Evolutionary conservation across 2,888 invertebrate species (phyloP).

Genomic region (Lasiommata megera): DNA sequence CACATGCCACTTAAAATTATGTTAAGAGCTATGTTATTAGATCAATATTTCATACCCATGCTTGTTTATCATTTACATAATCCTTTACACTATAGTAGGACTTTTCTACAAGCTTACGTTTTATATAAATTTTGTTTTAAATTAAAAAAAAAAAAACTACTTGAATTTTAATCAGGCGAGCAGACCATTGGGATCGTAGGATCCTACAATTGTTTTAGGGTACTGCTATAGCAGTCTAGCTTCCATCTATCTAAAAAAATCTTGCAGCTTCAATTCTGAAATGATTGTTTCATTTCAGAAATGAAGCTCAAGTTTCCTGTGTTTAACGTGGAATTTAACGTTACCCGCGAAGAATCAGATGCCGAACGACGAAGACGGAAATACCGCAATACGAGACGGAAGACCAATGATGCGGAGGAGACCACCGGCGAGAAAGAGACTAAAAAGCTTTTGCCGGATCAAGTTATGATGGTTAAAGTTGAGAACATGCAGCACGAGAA

Average conservation of each 20-base stretch:
- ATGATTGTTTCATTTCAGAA: constrained; percentile 67
- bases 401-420: constrained; percentile 27
- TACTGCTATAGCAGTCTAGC: background rate
- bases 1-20: no score
- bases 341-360: constrained; percentile 89
- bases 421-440: constrained; percentile 39
- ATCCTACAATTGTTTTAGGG: no score
- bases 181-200: no score
- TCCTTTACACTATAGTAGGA: no score
- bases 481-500: constrained; percentile 95
- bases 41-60: no score
- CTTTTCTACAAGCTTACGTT: no score
- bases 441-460: constrained; percentile 52
- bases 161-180: no score
- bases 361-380: constrained; percentile 79
- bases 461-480: constrained; percentile 94
- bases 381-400: constrained; percentile 60
- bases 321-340: constrained; percentile 91
- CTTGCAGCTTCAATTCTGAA: constrained; percentile 66
- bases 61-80: no score
- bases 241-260: background rate
- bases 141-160: no score
- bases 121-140: no score
- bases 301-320: constrained; percentile 92
- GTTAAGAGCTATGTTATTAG: no score